phyloP scores from a whole-genome alignment of 2,888 invertebrate species.

The Ochropleura leucogaster region DNA sequence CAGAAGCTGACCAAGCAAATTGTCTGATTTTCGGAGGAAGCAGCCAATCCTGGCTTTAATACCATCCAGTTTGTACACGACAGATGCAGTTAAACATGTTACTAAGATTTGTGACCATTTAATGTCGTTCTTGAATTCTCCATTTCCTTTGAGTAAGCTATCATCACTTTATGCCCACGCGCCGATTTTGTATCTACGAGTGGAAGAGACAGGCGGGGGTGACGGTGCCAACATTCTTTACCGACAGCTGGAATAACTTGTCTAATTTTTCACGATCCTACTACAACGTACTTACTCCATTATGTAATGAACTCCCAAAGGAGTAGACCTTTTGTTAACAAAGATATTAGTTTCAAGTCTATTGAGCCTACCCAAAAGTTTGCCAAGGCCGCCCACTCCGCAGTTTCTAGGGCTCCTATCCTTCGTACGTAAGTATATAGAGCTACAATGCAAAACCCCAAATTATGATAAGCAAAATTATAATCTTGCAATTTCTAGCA shows the following conservation, averaged over 20 bases:
- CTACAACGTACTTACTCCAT: slow-evolving; percentile 32
- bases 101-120: slow-evolving; percentile 49
- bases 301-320: slow-evolving; percentile 40
- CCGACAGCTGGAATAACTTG: slow-evolving; percentile 43
- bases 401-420: slow-evolving; percentile 35
- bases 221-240: slow-evolving; percentile 42
- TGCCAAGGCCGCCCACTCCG: slow-evolving; percentile 37
- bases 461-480: slow-evolving; percentile 16
- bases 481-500: slow-evolving; percentile 20
- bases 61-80: slow-evolving; percentile 42
- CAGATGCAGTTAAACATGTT: slow-evolving; percentile 49
- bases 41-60: slow-evolving; percentile 49
- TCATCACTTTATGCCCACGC: slow-evolving; percentile 62
- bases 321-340: slow-evolving; percentile 50
- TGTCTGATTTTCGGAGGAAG: slow-evolving; percentile 50
- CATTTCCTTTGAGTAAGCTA: slow-evolving; percentile 55
- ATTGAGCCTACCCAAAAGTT: slow-evolving; percentile 55
- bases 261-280: slow-evolving; percentile 39
- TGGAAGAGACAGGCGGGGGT: slow-evolving; percentile 19
- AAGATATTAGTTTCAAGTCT: slow-evolving; percentile 57
- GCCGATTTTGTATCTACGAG: slow-evolving; percentile 34
- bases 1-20: slow-evolving; percentile 38
- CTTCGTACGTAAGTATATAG: slow-evolving; percentile 11
- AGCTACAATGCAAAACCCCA: slow-evolving; percentile 16
- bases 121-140: slow-evolving; percentile 51